These are phyloP conservation scores for Nephrotoma guestfalica DNA, from an alignment of 2,888 invertebrate genomes.

Conservation along the genomic window DNA sequence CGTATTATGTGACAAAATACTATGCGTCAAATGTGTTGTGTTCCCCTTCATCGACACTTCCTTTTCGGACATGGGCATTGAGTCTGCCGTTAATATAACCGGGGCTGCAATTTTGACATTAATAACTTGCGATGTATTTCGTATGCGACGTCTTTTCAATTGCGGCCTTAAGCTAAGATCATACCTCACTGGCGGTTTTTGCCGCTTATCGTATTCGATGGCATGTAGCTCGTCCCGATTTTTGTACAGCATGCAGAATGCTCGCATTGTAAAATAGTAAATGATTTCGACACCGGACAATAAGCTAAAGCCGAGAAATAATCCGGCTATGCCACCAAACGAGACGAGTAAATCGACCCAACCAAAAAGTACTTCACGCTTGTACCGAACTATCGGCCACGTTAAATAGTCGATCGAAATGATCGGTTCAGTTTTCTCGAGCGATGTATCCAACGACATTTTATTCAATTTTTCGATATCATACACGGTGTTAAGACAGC, in stretches of 20 bases:
- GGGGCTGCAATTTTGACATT: not conserved
- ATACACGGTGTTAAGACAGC: slow-evolving; percentile 61
- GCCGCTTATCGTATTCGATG: not conserved
- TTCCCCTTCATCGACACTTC: not conserved
- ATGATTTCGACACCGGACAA: slow-evolving; percentile 61
- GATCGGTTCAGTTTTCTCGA: slow-evolving; percentile 15
- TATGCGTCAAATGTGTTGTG: not conserved
- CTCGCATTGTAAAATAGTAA: slow-evolving; percentile 61
- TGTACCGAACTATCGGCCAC: slow-evolving; percentile 65
- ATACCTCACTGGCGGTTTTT: not conserved
- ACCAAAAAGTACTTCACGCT: slow-evolving; percentile 66
- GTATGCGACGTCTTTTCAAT: not conserved
- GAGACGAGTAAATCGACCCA: slow-evolving; percentile 63
- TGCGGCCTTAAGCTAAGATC: not conserved
- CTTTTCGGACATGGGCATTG: not conserved
- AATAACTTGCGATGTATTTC: not conserved
- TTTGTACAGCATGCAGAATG: slow-evolving; percentile 32
- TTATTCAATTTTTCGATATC: slow-evolving; percentile 58
- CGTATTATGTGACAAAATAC: not conserved
- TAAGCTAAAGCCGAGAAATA: slow-evolving; percentile 51
- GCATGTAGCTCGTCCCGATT: slow-evolving; percentile 16
- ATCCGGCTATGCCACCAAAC: slow-evolving; percentile 39
- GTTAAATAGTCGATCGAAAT: slow-evolving; percentile 46
- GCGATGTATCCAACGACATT: slow-evolving; percentile 32
- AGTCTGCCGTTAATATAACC: no score